Base-by-base conservation (phyloP, 2,888 invertebrate species). In the Hymenopus coronatus region DNA sequence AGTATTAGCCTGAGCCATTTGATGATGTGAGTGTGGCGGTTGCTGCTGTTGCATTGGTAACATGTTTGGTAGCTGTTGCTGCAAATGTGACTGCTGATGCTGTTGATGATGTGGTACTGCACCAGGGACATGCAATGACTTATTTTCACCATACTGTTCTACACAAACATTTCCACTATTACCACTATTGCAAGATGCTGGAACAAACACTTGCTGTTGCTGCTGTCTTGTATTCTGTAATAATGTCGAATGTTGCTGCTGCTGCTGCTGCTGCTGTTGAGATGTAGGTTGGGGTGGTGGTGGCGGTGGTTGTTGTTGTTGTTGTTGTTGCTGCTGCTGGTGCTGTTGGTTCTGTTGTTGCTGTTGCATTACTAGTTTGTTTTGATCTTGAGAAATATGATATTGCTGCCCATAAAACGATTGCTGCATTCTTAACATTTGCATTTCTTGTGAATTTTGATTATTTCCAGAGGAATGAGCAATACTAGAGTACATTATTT, bases 21-120 rank as follows among this genome's bases (percentile, higher is more conserved):
- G 90, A 30, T 92, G 92, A 88, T 92, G 92, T 20, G 54, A 70
- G 54, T 70, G 54, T 40, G 40, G 40, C 12, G 40, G 40, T 28
- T 92, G 91, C 86, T 91, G 92, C 82, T 92, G 91, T 87, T 92
- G 92, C 84, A 93, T 92, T 46, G 92, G 92, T 84, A 92, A 92
- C 91, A 92, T 91, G 20, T 91, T 90, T 82, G 92, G 92, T 30
- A 92, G 92, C 90, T 92, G 90, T 82, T 89, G 89, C 83, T 89
- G 92, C 83, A 92, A 89, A 91, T 40, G 91, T 54, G 89, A 90
- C 40, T 90, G 91, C 27, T 91, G 90, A 84, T 88, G 85, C 54
- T 83, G 88, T 14, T 87, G 91, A 25, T 91, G 91, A 14, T 91
- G 89, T 40, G 91, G 91, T 91, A 91, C 85, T 70, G 54, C 20